Evolutionary conservation across 1,140 invertebrate genomes (phyloP), one percentile per base, ranked within the genome.

Genomic region (Triops cancriformis): DNA sequence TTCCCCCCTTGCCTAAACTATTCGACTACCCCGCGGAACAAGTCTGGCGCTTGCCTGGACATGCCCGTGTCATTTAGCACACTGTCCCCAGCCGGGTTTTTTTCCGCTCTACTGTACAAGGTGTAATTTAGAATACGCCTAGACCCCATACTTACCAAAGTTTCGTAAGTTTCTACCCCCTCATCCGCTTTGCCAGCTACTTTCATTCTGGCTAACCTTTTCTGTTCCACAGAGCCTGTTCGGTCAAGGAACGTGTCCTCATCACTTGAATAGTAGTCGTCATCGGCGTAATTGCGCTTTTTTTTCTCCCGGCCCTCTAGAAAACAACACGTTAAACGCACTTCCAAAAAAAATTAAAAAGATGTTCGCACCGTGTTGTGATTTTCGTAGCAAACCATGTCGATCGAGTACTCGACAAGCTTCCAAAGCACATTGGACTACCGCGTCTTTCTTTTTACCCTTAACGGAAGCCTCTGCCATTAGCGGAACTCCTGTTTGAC

Each of bases 191-290:
- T 90, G 64, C 91, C 87, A 81, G 89, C 87, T 80, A 87, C 82
- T 85, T 88, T 86, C 90, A 94, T 95, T 81, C 95, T 86, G 78
- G 89, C 88, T 80, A 91, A 86, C 18, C 97, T 86, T 85, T 98
- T 98, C 79, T 90, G 90, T 83, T 98, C 95, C 41, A 98, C 89
- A 74, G 91, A 90, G 9, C 97, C 97, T 11, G 97, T 99, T 81
- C 97, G 87, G 85, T 99, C 98, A 75, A 97, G 88, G 86, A 94
- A 99, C 23, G 92, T 93, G 84, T 99, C 98, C 79, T 99, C 97
- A 84, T 99, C 97, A n/a, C 94, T 96, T 82, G 97, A 94, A 84
- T 97, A 97, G 84, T 88, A 98, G 86, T 98, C 95, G 83, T 96
- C 91, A 45, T 94, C 93, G 83, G 92, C 91, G 92, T 92, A 93